Evolutionary conservation across 2,888 invertebrate species (phyloP).

Genomic region (Orgyia antiqua): DNA sequence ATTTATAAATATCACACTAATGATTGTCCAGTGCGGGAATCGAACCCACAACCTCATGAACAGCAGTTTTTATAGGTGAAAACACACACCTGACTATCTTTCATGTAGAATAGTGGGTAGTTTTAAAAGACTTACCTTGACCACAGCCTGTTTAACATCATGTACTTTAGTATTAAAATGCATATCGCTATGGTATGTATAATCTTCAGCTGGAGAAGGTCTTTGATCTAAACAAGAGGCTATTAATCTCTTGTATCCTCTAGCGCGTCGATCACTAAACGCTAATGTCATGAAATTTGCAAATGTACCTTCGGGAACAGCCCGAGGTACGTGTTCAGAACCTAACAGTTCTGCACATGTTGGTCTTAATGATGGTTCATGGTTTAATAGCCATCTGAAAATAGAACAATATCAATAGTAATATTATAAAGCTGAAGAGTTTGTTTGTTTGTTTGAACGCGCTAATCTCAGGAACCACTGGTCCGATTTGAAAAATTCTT

Average conservation of each 20-base stretch:
- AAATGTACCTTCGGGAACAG: slow-evolving; percentile 91
- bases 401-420: neutral
- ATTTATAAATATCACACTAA: too few relatives aligned
- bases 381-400: slow-evolving; percentile 84
- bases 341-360: slow-evolving; percentile 90
- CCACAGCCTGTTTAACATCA: slow-evolving; percentile 42
- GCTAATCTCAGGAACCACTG: too few relatives aligned
- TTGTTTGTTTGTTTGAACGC: too few relatives aligned
- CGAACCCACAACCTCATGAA: too few relatives aligned
- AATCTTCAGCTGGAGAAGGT: slow-evolving; percentile 82
- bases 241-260: slow-evolving; percentile 49
- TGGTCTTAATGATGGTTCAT: slow-evolving; percentile 90
- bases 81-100: too few relatives aligned
- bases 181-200: slow-evolving; percentile 83
- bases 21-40: too few relatives aligned
- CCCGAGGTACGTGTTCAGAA: slow-evolving; percentile 90
- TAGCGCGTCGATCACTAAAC: slow-evolving; percentile 82
- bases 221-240: slow-evolving; percentile 67
- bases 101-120: too few relatives aligned
- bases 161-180: slow-evolving; percentile 27
- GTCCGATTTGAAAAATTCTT: too few relatives aligned
- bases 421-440: too few relatives aligned
- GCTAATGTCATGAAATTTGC: slow-evolving; percentile 90
- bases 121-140: slow-evolving; percentile 47
- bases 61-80: too few relatives aligned